Evolutionary conservation across 2,113 vertebrate genomes (phyloP).

Genomic region (Paratilapia polleni): DNA sequence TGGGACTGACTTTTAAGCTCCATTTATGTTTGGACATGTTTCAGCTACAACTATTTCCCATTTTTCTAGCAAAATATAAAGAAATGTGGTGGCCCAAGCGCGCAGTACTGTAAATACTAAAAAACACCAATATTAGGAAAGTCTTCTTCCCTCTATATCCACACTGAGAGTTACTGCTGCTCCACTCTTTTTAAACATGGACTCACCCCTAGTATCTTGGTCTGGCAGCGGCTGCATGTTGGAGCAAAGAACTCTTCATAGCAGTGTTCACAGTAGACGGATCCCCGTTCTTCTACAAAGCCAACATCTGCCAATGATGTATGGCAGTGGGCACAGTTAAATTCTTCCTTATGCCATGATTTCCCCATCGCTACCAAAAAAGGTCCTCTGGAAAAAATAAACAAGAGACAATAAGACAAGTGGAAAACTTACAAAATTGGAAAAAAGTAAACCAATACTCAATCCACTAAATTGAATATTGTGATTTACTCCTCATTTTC

Average conservation of each 20-base stretch:
- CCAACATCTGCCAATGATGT: constrained; percentile 91
- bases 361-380: constrained; percentile 96
- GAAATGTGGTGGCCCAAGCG: no score
- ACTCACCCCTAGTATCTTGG: constrained; percentile 86
- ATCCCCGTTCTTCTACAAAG: constrained; percentile 93
- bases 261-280: constrained; percentile 92
- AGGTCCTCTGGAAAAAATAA: constrained; percentile 85
- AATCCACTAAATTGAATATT: background rate
- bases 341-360: constrained; percentile 98
- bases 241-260: constrained; percentile 97
- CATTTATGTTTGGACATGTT: no score
- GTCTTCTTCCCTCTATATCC: background rate
- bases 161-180: background rate
- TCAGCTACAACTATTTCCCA: no score
- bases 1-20: no score
- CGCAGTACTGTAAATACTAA: no score
- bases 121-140: background rate
- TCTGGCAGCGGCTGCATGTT: constrained; percentile 90
- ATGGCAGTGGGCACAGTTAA: constrained; percentile 92
- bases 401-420: background rate
- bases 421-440: background rate
- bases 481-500: background rate
- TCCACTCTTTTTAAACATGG: constrained; percentile 52
- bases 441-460: background rate
- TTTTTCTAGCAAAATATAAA: no score